Evolutionary conservation across 2,113 vertebrate genomes (phyloP).

Genomic region (Bos javanicus): DNA sequence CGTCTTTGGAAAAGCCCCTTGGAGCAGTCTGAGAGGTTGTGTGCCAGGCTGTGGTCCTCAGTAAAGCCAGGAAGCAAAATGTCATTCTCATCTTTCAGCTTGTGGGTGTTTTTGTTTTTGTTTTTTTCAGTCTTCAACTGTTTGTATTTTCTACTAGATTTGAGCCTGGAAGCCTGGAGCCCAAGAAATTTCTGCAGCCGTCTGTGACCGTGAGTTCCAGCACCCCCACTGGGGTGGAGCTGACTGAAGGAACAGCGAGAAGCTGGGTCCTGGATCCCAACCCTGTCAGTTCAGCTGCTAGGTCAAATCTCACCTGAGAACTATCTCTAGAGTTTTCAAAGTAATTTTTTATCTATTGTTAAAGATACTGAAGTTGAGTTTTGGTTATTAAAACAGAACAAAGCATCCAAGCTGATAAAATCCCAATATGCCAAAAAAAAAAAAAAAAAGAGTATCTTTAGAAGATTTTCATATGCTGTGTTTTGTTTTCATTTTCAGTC

Average conservation of each 20-base stretch:
- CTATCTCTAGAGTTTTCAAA: neutral
- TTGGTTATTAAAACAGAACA: neutral
- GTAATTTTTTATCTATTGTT: neutral
- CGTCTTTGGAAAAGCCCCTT: neutral
- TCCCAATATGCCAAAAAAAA: neutral
- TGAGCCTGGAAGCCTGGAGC: neutral
- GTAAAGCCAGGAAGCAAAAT: neutral
- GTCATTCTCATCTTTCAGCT: neutral
- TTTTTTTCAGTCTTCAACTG: neutral
- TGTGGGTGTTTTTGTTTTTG: neutral
- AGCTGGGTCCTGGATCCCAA: too few species aligned
- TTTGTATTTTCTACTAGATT: neutral
- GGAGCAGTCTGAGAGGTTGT: neutral
- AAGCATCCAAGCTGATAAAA: neutral
- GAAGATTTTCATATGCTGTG: neutral
- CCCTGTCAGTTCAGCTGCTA: neutral
- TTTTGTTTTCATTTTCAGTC: neutral
- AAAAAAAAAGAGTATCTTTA: neutral
- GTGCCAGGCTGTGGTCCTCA: neutral
- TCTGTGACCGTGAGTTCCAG: neutral
- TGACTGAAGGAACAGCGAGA: too few species aligned
- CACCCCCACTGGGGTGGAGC: accelerated
- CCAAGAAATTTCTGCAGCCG: neutral
- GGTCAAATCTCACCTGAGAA: neutral
- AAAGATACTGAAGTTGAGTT: neutral